Percentiles rank a stretch among this genome's conserved stretches.
These are phyloP conservation scores for Acanthornis magna DNA, from an alignment of 2,797 vertebrate genomes.

Conservation along the genomic window DNA sequence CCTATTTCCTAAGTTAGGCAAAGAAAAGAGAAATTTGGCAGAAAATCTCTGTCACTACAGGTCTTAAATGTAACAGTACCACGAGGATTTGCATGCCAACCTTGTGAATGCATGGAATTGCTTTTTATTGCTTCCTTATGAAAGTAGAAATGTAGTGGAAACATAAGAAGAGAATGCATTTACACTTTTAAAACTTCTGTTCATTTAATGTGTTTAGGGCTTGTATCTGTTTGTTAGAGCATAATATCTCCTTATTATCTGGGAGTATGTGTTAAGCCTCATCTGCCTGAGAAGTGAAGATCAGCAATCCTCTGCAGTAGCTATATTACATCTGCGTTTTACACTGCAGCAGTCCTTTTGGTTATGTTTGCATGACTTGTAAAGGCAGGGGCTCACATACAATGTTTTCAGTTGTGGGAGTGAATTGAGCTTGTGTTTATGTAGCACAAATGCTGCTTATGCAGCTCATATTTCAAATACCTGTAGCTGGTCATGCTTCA, in stretches of 20 bases:
- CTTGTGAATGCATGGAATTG: background rate
- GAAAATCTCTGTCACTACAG: background rate
- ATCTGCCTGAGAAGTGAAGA: background rate
- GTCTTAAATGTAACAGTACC: background rate
- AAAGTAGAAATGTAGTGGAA: background rate
- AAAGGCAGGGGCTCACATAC: background rate
- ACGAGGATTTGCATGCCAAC: background rate
- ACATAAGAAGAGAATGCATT: background rate
- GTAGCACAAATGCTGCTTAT: background rate
- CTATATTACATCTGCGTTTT: background rate
- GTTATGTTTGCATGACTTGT: background rate
- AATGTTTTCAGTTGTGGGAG: background rate
- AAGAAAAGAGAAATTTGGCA: background rate
- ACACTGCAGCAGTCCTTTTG: background rate
- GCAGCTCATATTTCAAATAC: constrained; percentile 5
- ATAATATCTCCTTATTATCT: background rate
- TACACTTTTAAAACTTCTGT: background rate
- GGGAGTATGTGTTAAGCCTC: background rate
- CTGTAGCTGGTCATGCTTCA: background rate
- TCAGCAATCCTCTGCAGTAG: background rate
- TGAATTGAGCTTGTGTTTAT: background rate
- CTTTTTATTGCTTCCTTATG: background rate
- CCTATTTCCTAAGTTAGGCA: background rate
- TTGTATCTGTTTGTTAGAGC: background rate
- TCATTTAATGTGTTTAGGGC: background rate